Conservation (phyloP, 1,140 invertebrate species). For the Potamilus streckersoni region DNA sequence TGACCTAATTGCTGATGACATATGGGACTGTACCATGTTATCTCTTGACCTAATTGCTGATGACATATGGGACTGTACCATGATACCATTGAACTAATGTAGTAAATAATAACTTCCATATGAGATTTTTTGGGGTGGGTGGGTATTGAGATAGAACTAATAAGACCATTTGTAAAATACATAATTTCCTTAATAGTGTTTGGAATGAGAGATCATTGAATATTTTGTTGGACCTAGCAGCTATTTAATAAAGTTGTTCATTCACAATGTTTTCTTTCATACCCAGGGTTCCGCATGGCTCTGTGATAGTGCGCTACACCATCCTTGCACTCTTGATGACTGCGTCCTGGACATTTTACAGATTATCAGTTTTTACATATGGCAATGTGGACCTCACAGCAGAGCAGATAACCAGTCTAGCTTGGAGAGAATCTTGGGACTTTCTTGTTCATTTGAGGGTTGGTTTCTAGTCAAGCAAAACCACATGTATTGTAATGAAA, state of each 20-base stretch:
- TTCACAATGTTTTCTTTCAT: slow-evolving; percentile 21
- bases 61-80: no score
- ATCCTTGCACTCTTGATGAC: slow-evolving; percentile 30
- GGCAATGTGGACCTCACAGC: slow-evolving; percentile 34
- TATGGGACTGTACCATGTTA: no score
- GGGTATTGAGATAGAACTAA: not conserved
- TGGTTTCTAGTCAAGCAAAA: no score
- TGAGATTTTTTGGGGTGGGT: not conserved
- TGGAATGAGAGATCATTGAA: not conserved
- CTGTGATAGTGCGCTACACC: slow-evolving; percentile 25
- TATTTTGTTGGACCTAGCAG: not conserved
- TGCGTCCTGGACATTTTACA: slow-evolving; percentile 36
- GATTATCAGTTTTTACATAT: slow-evolving; percentile 42
- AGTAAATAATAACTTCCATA: not conserved
- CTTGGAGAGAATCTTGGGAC: slow-evolving; percentile 54
- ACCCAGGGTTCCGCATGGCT: slow-evolving; percentile 26
- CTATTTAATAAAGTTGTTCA: not conserved
- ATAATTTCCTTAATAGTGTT: not conserved
- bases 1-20: no score
- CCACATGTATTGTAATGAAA: no score
- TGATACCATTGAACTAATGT: not conserved
- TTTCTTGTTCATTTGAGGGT: slow-evolving; percentile 35
- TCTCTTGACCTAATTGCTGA: no score
- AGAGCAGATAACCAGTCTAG: slow-evolving; percentile 36
- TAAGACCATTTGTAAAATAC: not conserved